Base-by-base conservation (phyloP, 1,140 invertebrate genomes). In the Spodoptera frugiperda region DNA sequence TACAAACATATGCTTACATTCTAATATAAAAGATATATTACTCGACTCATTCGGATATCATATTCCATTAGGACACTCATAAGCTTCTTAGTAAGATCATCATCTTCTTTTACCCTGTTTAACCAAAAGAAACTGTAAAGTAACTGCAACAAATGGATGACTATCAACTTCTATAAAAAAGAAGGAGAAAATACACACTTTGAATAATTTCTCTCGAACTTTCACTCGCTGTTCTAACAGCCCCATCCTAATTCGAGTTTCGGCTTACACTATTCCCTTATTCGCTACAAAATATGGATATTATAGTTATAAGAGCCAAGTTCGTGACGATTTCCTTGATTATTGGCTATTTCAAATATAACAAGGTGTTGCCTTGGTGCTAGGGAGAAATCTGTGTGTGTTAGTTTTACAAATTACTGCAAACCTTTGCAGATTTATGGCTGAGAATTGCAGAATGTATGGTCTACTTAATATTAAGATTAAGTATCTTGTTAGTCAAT, bases 271-370 rank as follows among this genome's bases (percentile, higher is more conserved):
- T 91, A 90, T 89, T 88, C 85, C 89, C 87, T 87, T 87, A 89
- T 86, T 86, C 79, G 84, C 76, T 76, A 83, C 65, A 83, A 91
- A 89, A 91, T 91, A 91, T 91, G 87, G 85, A 91, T 90, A 88
- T 89, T 90, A 89, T 91, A 89, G 89, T 87, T 87, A 87, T 89
- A 87, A 89, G 83, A 84, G 82, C 59, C 70, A 68, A 75, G 77
- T 72, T 86, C 86, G 89, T 87, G 88, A 87, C 84, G 84, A 83
- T 81, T 82, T 82, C 79, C 70, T 53, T 59, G 70, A 73, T 73
- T 73, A 73, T 73, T 73, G 70, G 54, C 17, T 49, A 39, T 33
- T 46, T 14, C n/a, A n/a, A 21, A 21, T 73, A 49, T 73, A 73
- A 73, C 70, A 73, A 73, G 70, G 70, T 73, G 70, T 61, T 72